These are phyloP conservation scores for Pseudochromis fuscus DNA, from an alignment of 2,797 vertebrate genomes.

Conservation along the genomic window DNA sequence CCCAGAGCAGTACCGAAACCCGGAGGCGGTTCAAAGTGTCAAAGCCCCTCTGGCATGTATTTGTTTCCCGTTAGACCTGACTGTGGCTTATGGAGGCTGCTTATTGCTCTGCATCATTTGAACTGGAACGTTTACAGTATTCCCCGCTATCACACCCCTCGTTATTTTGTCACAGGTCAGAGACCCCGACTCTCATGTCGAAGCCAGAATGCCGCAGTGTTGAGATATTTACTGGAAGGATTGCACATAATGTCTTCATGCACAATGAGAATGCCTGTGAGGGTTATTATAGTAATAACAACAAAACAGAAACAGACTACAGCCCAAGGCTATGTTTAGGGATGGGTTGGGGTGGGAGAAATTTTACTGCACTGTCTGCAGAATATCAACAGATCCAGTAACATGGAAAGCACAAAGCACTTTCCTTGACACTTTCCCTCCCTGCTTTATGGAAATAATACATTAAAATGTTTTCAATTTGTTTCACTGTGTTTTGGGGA, in stretches of 20 bases:
- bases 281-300: conserved; percentile 68
- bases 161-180: conserved; percentile 61
- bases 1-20: conserved; percentile 31
- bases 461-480: conserved; percentile 10
- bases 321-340: conserved; percentile 68
- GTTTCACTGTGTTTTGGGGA: conserved; percentile 24
- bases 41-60: conserved; percentile 44
- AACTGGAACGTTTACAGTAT: conserved; percentile 60
- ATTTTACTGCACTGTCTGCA: conserved; percentile 52
- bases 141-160: conserved; percentile 49
- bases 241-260: conserved; percentile 55
- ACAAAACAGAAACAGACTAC: conserved; percentile 68
- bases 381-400: conserved; percentile 51
- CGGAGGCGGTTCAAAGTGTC: conserved; percentile 42
- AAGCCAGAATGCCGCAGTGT: conserved; percentile 57
- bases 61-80: conserved; percentile 53
- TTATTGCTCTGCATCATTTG: conserved; percentile 46
- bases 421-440: conserved; percentile 32
- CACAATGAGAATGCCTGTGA: conserved; percentile 48
- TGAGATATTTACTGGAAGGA: conserved; percentile 59
- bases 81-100: conserved; percentile 33
- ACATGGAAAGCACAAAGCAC: conserved; percentile 19
- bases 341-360: conserved; percentile 48
- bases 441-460: conserved; percentile 21
- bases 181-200: conserved; percentile 53